These are phyloP conservation scores for Triplophysa tibetana DNA, from an alignment of 2,113 vertebrate species.

Conservation along the genomic window DNA sequence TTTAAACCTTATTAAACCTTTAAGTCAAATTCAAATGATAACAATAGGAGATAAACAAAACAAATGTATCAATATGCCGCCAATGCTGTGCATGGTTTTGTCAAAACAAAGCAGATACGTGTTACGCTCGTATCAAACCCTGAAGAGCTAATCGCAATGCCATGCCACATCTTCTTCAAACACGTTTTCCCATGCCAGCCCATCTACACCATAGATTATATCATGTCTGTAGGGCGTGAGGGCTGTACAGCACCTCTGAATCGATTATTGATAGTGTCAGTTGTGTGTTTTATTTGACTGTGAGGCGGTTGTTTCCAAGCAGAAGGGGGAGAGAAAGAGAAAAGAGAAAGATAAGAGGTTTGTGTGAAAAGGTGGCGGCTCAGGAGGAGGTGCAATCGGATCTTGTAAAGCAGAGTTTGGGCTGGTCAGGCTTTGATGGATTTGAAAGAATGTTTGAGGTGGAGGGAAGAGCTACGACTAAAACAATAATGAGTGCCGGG, in stretches of 20 bases:
- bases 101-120: background rate
- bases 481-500: background rate
- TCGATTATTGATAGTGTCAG: conserved; percentile 34
- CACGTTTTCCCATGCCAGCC: background rate
- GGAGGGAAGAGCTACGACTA: background rate
- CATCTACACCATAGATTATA: conserved; percentile 6
- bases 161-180: background rate
- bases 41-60: background rate
- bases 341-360: background rate
- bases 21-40: background rate
- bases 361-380: background rate
- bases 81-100: background rate
- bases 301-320: background rate
- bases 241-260: conserved; percentile 2
- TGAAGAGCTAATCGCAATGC: background rate
- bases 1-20: background rate
- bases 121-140: background rate
- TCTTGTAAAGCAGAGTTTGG: background rate
- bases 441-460: conserved; percentile 1
- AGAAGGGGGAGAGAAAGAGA: background rate
- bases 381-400: background rate
- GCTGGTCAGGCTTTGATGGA: conserved; percentile 4
- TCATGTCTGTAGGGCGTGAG: conserved; percentile 6
- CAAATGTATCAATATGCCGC: background rate
- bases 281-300: conserved; percentile 17